These are phyloP conservation scores for Andrena camellia DNA, from an alignment of 2,888 invertebrate genomes.

Conservation along the genomic window DNA sequence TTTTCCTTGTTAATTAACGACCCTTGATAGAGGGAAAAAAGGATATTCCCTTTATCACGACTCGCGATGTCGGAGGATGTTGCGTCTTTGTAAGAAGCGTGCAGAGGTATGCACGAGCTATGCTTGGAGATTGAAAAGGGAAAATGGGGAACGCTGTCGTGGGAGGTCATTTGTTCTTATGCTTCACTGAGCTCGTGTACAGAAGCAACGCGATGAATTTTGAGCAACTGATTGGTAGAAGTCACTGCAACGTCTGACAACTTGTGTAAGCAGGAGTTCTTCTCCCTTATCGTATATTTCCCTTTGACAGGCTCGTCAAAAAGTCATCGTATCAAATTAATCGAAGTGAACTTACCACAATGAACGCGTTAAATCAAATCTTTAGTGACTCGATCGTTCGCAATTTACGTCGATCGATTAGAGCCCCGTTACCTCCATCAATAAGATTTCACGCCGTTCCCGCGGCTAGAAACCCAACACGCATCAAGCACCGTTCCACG, in stretches of 20 bases:
- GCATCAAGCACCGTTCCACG: neutral
- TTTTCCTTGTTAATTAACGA: conserved; percentile 35
- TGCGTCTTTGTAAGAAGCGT: conserved; percentile 1
- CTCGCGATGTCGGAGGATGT: neutral
- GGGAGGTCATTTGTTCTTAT: neutral
- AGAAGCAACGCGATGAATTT: neutral
- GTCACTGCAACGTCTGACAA: neutral
- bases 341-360: no score
- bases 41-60: neutral
- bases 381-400: no score
- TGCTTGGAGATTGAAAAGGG: conserved; percentile 22
- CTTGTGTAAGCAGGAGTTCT: no score
- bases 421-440: neutral
- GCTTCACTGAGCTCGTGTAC: neutral
- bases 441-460: neutral
- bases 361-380: no score
- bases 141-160: neutral
- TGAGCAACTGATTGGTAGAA: neutral
- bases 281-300: no score
- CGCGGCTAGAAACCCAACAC: neutral
- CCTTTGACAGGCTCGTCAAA: no score
- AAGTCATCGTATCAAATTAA: no score
- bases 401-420: neutral
- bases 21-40: conserved; percentile 7
- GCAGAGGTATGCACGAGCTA: neutral